phyloP scores from a whole-genome alignment of 2,888 invertebrate genomes.

The Apoda limacodes region DNA sequence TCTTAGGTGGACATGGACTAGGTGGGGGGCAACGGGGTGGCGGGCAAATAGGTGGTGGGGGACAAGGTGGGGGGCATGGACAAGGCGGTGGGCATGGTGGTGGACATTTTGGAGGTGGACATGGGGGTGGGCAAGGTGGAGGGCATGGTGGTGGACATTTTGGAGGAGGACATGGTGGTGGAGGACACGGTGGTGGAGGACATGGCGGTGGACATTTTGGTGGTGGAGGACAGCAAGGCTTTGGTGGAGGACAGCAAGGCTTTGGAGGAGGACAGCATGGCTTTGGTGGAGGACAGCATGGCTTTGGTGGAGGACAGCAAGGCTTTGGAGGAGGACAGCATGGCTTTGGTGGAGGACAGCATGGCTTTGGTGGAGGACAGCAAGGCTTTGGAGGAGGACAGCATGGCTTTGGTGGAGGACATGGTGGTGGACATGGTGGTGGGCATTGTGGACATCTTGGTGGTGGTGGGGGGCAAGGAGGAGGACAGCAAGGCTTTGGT shows the following conservation, averaged over 20 bases:
- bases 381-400: no score
- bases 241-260: neutral
- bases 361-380: neutral
- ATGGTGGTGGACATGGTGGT: conserved; percentile 3
- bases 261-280: conserved; percentile 12
- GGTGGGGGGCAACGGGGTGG: neutral
- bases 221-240: no score
- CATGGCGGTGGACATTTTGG: conserved; percentile 13
- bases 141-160: conserved; percentile 22
- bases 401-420: conserved; percentile 5
- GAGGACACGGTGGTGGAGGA: conserved; percentile 17
- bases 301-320: conserved; percentile 21
- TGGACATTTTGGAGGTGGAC: conserved; percentile 10
- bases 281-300: conserved; percentile 23
- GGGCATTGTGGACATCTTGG: neutral
- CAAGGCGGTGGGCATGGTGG: conserved; percentile 6
- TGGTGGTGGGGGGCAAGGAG: conserved; percentile 14
- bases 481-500: conserved; percentile 4
- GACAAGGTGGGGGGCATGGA: conserved; percentile 1
- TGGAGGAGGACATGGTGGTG: conserved; percentile 21
- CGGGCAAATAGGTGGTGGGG: conserved; percentile 3
- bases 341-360: neutral
- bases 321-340: conserved; percentile 15
- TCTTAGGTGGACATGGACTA: neutral
- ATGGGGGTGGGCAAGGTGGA: conserved; percentile 14